Evolutionary conservation across 2,113 vertebrate genomes (phyloP).

Genomic region (Nestor notabilis): DNA sequence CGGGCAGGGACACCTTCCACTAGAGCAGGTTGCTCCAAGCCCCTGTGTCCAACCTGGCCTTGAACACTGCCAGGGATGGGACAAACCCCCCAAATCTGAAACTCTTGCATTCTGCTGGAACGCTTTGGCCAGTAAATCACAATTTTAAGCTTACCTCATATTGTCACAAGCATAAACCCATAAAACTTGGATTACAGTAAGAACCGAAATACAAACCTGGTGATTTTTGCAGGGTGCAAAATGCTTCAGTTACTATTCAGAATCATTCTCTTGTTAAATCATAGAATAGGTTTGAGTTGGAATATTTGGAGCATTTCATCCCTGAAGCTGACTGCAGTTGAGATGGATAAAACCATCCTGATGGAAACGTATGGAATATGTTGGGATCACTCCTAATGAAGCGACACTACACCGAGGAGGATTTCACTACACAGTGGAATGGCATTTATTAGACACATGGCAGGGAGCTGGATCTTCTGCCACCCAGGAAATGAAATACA

Average conservation of each 20-base stretch:
- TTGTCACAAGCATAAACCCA: neutral
- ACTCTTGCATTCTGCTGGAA: neutral
- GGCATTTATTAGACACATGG: fast-evolving
- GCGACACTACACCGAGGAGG: fast-evolving
- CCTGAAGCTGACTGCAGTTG: neutral
- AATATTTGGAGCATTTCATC: neutral
- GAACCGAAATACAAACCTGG: neutral
- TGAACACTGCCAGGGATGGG: neutral
- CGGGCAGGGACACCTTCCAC: neutral
- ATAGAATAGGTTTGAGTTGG: neutral
- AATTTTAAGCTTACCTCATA: neutral
- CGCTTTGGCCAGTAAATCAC: neutral
- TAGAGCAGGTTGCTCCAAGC: neutral
- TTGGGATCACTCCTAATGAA: neutral
- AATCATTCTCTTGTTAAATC: neutral
- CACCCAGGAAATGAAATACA: neutral
- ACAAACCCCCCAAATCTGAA: neutral
- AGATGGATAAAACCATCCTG: neutral
- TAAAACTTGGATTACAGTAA: neutral
- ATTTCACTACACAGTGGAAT: neutral
- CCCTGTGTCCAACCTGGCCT: neutral
- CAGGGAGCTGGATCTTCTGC: neutral
- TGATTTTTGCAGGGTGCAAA: no score
- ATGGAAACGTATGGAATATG: neutral
- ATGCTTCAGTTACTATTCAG: neutral